Evolutionary conservation across 2,888 invertebrate species (phyloP).

Genomic region (Nemapogon koenigi): DNA sequence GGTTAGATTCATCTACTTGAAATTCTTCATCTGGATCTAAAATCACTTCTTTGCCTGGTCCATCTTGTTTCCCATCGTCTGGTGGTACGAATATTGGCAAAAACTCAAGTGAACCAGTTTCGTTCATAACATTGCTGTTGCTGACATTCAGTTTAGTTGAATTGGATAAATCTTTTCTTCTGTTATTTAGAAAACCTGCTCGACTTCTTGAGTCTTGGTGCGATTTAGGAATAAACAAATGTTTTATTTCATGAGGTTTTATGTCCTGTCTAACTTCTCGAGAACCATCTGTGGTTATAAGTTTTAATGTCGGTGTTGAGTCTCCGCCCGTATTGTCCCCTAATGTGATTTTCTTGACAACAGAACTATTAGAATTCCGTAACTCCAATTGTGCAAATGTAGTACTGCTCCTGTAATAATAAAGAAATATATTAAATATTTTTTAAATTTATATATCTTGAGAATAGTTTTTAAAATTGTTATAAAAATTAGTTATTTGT

Average conservation of each 20-base stretch:
- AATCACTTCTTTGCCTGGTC: conserved; percentile 47
- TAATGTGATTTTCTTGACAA: conserved; percentile 45
- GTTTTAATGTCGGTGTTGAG: conserved; percentile 30
- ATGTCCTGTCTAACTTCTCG: conserved; percentile 45
- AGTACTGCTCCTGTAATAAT: conserved; percentile 47
- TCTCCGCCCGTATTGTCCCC: conserved; percentile 47
- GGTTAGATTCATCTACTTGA: conserved; percentile 61
- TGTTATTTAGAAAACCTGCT: conserved; percentile 46
- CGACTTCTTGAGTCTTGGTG: conserved; percentile 46
- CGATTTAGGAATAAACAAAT: conserved; percentile 45
- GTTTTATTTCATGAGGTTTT: conserved; percentile 52
- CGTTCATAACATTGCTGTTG: conserved; percentile 30
- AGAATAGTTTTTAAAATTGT: no score
- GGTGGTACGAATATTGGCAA: conserved; percentile 47
- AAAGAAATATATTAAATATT: conserved; percentile 13
- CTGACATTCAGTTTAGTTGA: conserved; percentile 26
- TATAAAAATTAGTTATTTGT: no score
- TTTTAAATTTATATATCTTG: no score
- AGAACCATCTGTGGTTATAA: conserved; percentile 42
- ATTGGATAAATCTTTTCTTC: conserved; percentile 33
- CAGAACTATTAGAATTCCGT: conserved; percentile 40
- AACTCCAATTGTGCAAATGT: conserved; percentile 55
- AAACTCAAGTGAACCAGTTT: conserved; percentile 11
- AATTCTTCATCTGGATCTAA: conserved; percentile 60
- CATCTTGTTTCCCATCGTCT: conserved; percentile 39